Conservation (phyloP, 2,888 invertebrate genomes). For the Luperina nickerlii region DNA sequence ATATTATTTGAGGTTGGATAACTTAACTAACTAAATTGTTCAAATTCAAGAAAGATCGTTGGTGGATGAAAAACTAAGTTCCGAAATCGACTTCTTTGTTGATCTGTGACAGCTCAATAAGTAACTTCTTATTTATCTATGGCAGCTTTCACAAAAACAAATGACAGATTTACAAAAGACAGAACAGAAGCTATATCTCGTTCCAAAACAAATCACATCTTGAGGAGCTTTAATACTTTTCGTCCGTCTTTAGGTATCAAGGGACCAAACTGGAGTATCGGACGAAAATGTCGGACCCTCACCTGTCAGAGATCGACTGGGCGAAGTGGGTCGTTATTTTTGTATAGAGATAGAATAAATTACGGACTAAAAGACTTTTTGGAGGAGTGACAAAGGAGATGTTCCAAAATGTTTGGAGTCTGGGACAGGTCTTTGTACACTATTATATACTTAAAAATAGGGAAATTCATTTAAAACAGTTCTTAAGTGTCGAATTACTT, state of each 20-base stretch:
- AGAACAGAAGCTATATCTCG: constrained; percentile 6
- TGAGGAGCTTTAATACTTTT: constrained; percentile 37
- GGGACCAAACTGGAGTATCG: constrained; percentile 36
- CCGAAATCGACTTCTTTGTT: not conserved
- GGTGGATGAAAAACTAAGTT: not conserved
- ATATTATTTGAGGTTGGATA: not conserved
- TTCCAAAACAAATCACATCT: constrained; percentile 52
- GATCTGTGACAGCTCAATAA: constrained; percentile 1
- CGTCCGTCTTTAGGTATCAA: constrained; percentile 24
- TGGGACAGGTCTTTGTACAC: no score
- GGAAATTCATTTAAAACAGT: no score
- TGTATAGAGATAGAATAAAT: constrained; percentile 38
- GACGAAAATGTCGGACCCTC: constrained; percentile 43
- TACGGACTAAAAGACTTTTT: constrained; percentile 27
- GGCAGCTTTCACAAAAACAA: constrained; percentile 17
- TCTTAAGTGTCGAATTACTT: not conserved
- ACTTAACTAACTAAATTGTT: not conserved
- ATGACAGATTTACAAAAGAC: not conserved
- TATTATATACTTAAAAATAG: no score
- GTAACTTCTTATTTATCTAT: rapidly evolving
- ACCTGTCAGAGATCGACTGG: constrained; percentile 34
- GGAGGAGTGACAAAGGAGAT: not conserved
- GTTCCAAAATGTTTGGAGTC: no score
- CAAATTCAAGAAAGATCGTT: not conserved
- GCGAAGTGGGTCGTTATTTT: constrained; percentile 51